phyloP scores from a whole-genome alignment of 2,113 vertebrate species.

The Channa maculata region DNA sequence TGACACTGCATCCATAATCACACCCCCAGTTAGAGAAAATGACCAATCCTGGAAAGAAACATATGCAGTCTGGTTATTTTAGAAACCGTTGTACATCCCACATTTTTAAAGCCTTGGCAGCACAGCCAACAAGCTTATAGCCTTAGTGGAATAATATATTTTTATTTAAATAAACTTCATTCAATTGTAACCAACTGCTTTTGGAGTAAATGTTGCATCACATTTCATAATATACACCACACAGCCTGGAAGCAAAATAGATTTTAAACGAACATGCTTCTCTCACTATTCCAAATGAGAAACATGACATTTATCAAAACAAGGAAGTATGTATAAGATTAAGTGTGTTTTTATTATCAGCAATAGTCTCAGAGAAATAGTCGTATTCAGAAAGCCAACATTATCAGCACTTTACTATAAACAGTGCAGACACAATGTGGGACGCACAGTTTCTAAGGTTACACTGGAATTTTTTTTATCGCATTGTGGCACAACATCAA shows the following conservation, averaged over 20 bases:
- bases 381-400: background rate
- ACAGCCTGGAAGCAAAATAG: background rate
- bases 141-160: background rate
- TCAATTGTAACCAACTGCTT: background rate
- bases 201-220: slow-evolving; percentile 6
- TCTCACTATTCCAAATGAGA: background rate
- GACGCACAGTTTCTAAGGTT: background rate
- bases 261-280: background rate
- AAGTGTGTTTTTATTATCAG: background rate
- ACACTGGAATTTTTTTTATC: background rate
- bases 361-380: background rate
- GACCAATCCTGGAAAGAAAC: background rate
- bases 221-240: background rate
- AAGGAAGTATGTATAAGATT: background rate
- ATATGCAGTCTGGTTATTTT: background rate
- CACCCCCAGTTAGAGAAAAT: background rate
- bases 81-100: background rate
- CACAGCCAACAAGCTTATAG: background rate
- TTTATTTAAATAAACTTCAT: slow-evolving; percentile 4
- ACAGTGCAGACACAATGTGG: background rate
- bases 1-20: background rate
- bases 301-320: background rate
- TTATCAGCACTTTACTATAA: background rate
- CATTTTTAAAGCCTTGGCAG: background rate
- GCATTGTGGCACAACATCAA: background rate